Base-by-base conservation (phyloP, 1,140 invertebrate genomes). In the Zaprionus davidi region DNA sequence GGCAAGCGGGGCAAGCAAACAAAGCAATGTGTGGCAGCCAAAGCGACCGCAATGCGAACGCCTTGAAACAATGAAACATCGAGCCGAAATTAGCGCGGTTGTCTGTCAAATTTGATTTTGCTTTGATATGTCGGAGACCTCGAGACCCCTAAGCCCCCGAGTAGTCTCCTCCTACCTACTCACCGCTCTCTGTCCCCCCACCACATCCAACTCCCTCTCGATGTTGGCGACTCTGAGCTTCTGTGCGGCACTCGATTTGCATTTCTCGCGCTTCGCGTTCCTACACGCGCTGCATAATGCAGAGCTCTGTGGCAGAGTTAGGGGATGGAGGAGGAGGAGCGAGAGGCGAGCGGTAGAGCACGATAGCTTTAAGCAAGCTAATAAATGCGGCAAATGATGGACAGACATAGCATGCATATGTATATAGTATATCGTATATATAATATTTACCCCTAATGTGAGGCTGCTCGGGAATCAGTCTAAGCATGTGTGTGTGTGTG, bases 101-200 rank as follows among this genome's bases (percentile, higher is more conserved):
- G 87, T 91, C 88, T 91, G 87, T 91, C 87, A 91, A 91, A 91
- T 84, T 91, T 81, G 78, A 88, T 91, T 90, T 81, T 79, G 78
- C 81, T 90, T 90, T 88, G 85, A 90, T 85, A 88, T 90, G 78
- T 85, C 76, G 41, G 24, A 28, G 70, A 68, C 22, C 57, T 31
- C 74, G 36, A 74, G 63, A 64, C 44, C 38, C 44, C 55, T 7
- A 22, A 17, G 24, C 20, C 34, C 44, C 12, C 22, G 44, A 20
- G 9, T 11, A 22, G n/a, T 49, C 20, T 24, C 41, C 41, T 6
- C 41, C n/a, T 9, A 20, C 20, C 20, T 22, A 17, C 15, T 7
- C 11, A 2, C 11, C 11, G 12, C 9, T 20, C 20, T 11, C 46
- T 2, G 46, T 1, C 20, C 12, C 46, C 13, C 9, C 44, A 20